Evolutionary conservation across 2,113 vertebrate species (phyloP), one percentile per base, ranked within the genome.

Genomic region (Chinchilla lanigera): DNA sequence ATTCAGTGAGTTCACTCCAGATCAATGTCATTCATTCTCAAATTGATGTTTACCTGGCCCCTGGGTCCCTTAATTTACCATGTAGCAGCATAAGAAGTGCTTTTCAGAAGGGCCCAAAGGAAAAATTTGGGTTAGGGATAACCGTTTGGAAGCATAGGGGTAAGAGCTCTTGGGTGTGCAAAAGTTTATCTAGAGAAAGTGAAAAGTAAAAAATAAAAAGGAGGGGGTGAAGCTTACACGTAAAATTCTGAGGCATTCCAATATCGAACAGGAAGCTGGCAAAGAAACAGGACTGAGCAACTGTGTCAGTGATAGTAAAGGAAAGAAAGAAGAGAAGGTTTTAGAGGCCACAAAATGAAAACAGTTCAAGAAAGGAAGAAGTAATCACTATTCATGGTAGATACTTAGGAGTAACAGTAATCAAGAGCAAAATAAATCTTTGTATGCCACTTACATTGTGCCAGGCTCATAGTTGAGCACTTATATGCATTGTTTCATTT

Each of bases 401-500:
- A 38, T 22, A 26, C 30, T 33, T 30, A 50, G 10, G 7, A 77
- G 26, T 16, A 20, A 26, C 0, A n/a, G 75, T 0, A 28, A 60
- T 56, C 47, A 67, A 77, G 3, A 22, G 44, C 24, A 13, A 71
- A 47, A 65, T 13, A 52, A 41, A 22, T 1, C 44, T 50, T 35
- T 28, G 20, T 22, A 35, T 5, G 63, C 10, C 4, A 0, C 80
- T 41, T 19, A 14, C 30, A 20, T 7, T 13, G 61, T 26, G 30
- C 75, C 1, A 47, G 0, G 14, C n/a, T 17, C 16, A 30, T 12
- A 3, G 3, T 8, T 20, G 65, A 69, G 44, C 65, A 20, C 73
- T 0, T 3, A 38, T 8, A 0, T 10, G 30, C 1, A 0, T 38
- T 69, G n/a, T 33, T 50, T 56, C 52, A 2, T 54, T 47, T 24